Evolutionary conservation across 2,888 invertebrate genomes (phyloP).

Genomic region (Homarus gammarus): DNA sequence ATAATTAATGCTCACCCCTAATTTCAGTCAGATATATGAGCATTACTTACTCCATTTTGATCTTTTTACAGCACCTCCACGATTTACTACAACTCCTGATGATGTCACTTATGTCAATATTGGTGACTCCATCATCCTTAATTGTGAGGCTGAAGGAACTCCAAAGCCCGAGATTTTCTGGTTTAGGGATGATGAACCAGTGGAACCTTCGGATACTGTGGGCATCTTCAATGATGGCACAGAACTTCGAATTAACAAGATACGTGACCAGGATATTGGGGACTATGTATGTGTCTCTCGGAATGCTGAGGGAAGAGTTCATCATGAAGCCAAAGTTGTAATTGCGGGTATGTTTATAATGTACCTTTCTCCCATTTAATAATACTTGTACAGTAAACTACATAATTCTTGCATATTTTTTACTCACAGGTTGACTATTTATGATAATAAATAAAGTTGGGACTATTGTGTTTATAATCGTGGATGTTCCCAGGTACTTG

Average conservation of each 20-base stretch:
- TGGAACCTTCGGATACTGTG: constrained; percentile 92
- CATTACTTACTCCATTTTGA: background rate
- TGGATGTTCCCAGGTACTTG: too few species aligned
- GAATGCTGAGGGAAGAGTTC: constrained; percentile 93
- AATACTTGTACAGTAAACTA: too few species aligned
- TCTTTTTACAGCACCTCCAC: constrained; percentile 87
- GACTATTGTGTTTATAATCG: too few species aligned
- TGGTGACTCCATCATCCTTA: constrained; percentile 96
- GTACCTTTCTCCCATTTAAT: background rate
- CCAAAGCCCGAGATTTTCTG: constrained; percentile 97
- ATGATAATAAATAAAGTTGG: too few species aligned
- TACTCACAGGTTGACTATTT: too few species aligned
- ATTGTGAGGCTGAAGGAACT: constrained; percentile 86
- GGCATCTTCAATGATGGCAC: constrained; percentile 96
- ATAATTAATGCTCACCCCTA: too few species aligned
- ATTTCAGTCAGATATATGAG: too few species aligned
- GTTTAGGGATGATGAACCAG: constrained; percentile 91
- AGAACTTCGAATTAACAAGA: constrained; percentile 94
- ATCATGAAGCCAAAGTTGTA: constrained; percentile 96
- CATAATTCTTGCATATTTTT: too few species aligned
- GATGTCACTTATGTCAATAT: constrained; percentile 97
- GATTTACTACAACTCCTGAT: constrained; percentile 96
- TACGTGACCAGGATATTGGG: constrained; percentile 95
- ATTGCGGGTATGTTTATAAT: constrained; percentile 85
- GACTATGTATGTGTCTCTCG: constrained; percentile 97